These are phyloP conservation scores for Trichonephila clavata DNA, from an alignment of 1,140 invertebrate genomes.

Conservation along the genomic window DNA sequence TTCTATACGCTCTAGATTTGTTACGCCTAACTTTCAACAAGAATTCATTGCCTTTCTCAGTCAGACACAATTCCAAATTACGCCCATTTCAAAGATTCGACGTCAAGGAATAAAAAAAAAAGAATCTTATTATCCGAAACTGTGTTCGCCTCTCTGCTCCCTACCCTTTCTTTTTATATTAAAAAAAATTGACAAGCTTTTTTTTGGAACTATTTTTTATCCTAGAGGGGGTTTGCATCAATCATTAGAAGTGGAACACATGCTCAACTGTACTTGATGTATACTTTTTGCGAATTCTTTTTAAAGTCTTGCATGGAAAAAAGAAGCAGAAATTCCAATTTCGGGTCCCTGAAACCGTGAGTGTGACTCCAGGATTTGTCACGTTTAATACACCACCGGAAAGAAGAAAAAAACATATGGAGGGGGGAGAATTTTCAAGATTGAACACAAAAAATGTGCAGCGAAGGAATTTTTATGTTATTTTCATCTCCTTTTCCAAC, in stretches of 20 bases:
- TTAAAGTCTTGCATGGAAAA: background rate
- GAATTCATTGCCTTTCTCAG: constrained; percentile 5
- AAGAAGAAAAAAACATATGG: background rate
- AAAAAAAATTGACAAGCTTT: background rate
- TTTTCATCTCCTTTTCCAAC: background rate
- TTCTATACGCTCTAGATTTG: background rate
- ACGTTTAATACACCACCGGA: constrained; percentile 38
- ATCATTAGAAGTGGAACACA: constrained; percentile 58
- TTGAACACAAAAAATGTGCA: constrained; percentile 28
- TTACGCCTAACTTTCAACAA: constrained; percentile 25
- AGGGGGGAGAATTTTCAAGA: background rate
- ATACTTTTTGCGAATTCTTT: constrained; percentile 38
- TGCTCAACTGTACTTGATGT: constrained; percentile 35
- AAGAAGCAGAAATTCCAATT: constrained; percentile 21
- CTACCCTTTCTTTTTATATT: background rate
- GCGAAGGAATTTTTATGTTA: constrained; percentile 23
- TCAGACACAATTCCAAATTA: constrained; percentile 47
- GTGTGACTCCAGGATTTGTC: constrained; percentile 48
- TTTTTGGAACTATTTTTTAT: background rate
- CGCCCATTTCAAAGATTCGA: background rate
- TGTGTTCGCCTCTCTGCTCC: background rate
- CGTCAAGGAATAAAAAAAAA: background rate
- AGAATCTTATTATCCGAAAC: constrained; percentile 10
- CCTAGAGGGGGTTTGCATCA: constrained; percentile 36
- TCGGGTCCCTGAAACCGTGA: constrained; percentile 2